Evolutionary conservation across 2,113 vertebrate genomes (phyloP), one percentile per base, ranked within the genome.

Genomic region (Cepphus grylle): DNA sequence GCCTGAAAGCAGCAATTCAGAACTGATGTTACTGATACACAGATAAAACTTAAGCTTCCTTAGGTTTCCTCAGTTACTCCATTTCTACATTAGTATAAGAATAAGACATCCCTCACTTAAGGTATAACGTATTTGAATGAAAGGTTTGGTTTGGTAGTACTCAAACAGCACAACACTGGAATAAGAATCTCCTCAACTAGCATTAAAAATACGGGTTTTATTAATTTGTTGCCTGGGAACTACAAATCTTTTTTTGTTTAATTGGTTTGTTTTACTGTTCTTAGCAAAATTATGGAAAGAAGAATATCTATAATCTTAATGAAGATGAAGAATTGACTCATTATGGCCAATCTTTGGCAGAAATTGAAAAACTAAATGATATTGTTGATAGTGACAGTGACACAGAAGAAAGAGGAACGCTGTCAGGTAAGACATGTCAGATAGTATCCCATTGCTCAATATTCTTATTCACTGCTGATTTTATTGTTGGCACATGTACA

Each of bases 301-400:
- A 99, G 96, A 98, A 97, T 43, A 85, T 99, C 69, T 99, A 98
- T 95, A 99, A 99, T 94, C 98, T 99, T 80, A 99, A 99, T 30
- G 99, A 99, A 96, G 99, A 99, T 20, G 99, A 99, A 78, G 99
- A 99, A 74, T 97, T 99, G 81, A 99, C 99, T 67, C 99, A 99
- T 93, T 99, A 98, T 30, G 99, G 99, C 65, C 99, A 99, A 62
- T 99, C 99, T 15, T 73, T 99, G 98, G 99, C 99, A n/a, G 99
- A 99, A 96, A 98, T 99, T 15, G 99, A 99, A 95, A 99, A 99
- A 83, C 97, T 99, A 25, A 98, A 98, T 19, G 99, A 99, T 70
- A 34, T 94, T 26, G 80, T 98, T 13, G 99, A 99, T 21, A 99
- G 99, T 17, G 99, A 99, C 79, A 99, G 99, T 40, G 99, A 99